Base-by-base conservation (phyloP, 2,113 vertebrate species). In the Ornithorhynchus anatinus region DNA sequence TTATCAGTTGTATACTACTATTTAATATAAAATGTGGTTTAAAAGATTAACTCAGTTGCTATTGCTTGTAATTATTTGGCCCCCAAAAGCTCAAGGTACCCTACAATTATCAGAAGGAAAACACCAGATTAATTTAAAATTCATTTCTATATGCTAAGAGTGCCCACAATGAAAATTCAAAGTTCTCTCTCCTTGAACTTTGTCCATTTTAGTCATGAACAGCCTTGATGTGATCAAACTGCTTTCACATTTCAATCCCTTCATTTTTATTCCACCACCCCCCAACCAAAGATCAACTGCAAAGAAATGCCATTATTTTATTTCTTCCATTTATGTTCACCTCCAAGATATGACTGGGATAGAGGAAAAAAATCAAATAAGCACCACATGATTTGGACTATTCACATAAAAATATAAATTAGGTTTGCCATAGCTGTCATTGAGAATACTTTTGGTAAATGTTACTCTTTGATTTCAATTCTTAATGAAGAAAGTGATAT, bases 401-500 rank as follows among this genome's bases (percentile, higher is more conserved):
- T 8, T 35, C 50, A 32, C 3, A 23, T 40, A 23, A 64, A 79
- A 75, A 74, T 19, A 59, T 31, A 58, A 60, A 73, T 40, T 74
- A 10, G 14, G 38, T 65, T 66, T 27, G 25, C 44, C 29, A 42
- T 7, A 15, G 32, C 37, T 11, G 45, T 52, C 57, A 25, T 52
- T 75, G 60, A 71, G 77, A 77, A 59, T 15, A 70, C 22, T 73
- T 81, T 33, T 19, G 68, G 56, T 62, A 77, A 77, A 64, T 17
- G 54, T 45, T 48, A 71, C 69, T 75, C 47, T 54, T 80, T 86
- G 33, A 39, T 61, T 82, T 72, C 66, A 77, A 56, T 67, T 79
- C 75, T 72, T 76, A 83, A 79, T 57, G 82, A 61, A 47, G 73
- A 74, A 72, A 81, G 32, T 83, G 65, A 54, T 75, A 73, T 79